phyloP scores from a whole-genome alignment of 2,797 vertebrate species.

The Heliangelus exortis region DNA sequence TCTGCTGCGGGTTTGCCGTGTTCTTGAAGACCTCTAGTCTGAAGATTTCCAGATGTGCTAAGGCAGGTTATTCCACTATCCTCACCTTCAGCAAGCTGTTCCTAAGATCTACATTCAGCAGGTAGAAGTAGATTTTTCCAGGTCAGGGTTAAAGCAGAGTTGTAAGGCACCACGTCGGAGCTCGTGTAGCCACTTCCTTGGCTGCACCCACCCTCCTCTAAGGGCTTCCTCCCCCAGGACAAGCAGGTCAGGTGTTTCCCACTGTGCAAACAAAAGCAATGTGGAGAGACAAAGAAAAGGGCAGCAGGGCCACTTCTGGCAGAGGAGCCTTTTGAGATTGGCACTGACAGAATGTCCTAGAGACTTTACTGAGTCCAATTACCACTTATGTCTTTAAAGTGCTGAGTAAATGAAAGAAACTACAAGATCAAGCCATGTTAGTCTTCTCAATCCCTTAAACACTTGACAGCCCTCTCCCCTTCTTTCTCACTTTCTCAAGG shows the following conservation, averaged over 20 bases:
- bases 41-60: background rate
- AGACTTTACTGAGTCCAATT: constrained; percentile 61
- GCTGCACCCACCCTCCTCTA: background rate
- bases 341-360: constrained; percentile 40
- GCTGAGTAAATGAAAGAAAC: constrained; percentile 52
- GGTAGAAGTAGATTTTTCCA: background rate
- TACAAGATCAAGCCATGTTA: constrained; percentile 60
- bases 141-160: background rate
- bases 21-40: background rate
- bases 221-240: background rate
- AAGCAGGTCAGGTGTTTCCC: background rate
- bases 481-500: constrained; percentile 2
- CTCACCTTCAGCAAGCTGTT: background rate
- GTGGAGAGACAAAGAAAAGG: constrained; percentile 28
- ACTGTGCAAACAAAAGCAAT: background rate
- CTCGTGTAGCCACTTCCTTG: fast-evolving
- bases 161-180: background rate
- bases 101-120: background rate
- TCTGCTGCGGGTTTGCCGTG: background rate
- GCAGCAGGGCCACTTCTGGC: constrained; percentile 26
- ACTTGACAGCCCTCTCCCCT: constrained; percentile 39
- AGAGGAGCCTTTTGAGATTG: constrained; percentile 24
- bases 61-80: background rate
- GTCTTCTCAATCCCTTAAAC: constrained; percentile 45
- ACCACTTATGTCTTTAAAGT: constrained; percentile 57